Conservation (phyloP, 2,113 vertebrate genomes). For the Bothrops jararaca region DNA sequence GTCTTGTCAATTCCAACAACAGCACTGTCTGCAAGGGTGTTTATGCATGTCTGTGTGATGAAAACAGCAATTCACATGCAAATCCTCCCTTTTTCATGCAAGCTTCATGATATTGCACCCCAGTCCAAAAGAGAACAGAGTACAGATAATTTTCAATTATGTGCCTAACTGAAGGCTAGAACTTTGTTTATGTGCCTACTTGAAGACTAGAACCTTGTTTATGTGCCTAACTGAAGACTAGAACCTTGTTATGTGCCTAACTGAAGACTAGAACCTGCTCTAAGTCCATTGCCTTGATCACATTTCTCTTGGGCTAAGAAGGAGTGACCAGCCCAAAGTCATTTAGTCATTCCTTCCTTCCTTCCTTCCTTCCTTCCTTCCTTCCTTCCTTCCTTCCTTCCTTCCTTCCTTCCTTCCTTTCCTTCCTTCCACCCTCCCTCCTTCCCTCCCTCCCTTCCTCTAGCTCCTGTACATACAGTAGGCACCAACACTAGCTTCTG, state of each 20-base stretch:
- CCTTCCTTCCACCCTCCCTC: rapidly evolving
- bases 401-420: not conserved
- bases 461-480: not conserved
- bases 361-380: too few species aligned
- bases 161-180: not conserved
- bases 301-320: not conserved
- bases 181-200: not conserved
- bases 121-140: not conserved
- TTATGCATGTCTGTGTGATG: not conserved
- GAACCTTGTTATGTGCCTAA: not conserved
- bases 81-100: not conserved
- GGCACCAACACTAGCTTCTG: not conserved
- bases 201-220: not conserved
- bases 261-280: not conserved
- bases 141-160: not conserved
- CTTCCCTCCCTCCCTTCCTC: not conserved
- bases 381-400: not conserved
- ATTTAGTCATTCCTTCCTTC: not conserved
- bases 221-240: too few species aligned
- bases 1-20: not conserved
- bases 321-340: not conserved
- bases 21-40: not conserved
- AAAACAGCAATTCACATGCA: not conserved
- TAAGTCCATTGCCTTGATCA: not conserved
- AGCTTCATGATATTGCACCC: not conserved